Base-by-base conservation (phyloP, 2,888 invertebrate genomes). In the Capitulum mitella region DNA sequence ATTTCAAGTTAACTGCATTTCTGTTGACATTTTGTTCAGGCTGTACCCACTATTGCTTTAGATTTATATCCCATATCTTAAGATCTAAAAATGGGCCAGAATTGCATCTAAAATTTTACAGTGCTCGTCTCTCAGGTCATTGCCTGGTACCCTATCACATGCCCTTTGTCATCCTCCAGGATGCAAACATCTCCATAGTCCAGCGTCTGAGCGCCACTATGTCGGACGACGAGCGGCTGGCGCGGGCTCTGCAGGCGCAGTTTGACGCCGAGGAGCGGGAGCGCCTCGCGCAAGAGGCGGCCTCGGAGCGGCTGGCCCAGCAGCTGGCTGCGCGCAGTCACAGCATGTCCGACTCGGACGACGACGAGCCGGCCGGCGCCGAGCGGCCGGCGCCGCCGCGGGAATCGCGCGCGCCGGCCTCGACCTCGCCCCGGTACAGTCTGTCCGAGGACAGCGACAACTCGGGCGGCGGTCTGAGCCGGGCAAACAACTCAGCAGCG, bases 281-380 rank as follows among this genome's bases (percentile, higher is more conserved):
- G 29, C 58, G 58, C 16, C 58, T 40, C 26, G 26, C 26, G 19
- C 78, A 77, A 40, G 77, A 78, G 61, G 46, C 54, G 0, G 34
- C 77, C 19, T 79, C 79, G 48, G 80, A 79, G 37, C 19, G 40
- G 26, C 58, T 79, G 29, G 80, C 79, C 6, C 80, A 79, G 75
- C 22, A 16, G 26, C 51, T 80, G 34, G 80, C 80, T 5, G 40
- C 78, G 22, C 19, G 40, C 70, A 79, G 78, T 12, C 80, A 79
- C 48, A n/a, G 46, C 32, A 14, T 80, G 48, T 80, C 80, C 1
- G 80, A 79, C 22, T 77, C 75, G 48, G 80, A 80, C 10, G 78
- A 78, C 10, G 77, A 77, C 12, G 79, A 32, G n/a, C 43, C 51
- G 32, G 58, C 32, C 29, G 76, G 19, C 70, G 34, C 43, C 5